These are phyloP conservation scores for Euura saliciscinereae DNA, from an alignment of 1,140 invertebrate species.

Conservation along the genomic window DNA sequence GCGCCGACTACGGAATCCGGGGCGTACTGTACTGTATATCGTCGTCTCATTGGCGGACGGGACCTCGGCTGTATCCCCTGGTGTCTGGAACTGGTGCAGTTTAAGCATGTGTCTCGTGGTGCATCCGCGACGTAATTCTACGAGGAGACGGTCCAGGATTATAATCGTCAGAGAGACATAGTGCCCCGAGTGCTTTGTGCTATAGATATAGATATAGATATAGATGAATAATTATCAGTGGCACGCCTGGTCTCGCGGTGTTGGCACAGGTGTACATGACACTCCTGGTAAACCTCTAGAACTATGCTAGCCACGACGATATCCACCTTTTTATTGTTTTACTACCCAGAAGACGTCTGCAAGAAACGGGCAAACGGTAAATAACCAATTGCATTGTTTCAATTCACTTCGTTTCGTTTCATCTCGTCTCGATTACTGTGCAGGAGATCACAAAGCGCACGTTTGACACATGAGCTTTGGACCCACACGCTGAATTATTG, in stretches of 20 bases:
- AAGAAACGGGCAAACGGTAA: background rate
- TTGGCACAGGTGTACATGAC: background rate
- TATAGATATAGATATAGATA: background rate
- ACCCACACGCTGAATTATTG: too few species aligned
- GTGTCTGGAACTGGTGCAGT: background rate
- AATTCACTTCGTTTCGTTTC: too few species aligned
- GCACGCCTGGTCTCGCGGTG: background rate
- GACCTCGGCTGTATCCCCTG: too few species aligned
- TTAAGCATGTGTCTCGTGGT: conserved; percentile 4
- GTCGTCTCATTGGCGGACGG: too few species aligned
- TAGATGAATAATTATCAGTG: background rate
- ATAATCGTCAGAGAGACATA: too few species aligned
- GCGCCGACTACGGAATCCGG: too few species aligned
- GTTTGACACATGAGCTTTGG: too few species aligned
- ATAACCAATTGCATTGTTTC: background rate
- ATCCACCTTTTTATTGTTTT: background rate
- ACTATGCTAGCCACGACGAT: background rate
- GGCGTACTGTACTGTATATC: too few species aligned
- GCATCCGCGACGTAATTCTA: background rate
- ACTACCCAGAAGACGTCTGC: background rate
- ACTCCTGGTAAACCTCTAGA: background rate
- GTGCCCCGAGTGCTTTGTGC: too few species aligned
- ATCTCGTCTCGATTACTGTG: too few species aligned
- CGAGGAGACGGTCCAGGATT: too few species aligned
- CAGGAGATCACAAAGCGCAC: too few species aligned